A percentile compares a stretch with the other conserved stretches of the same genome.
phyloP scores from a whole-genome alignment of 1,140 invertebrate species.

The Pentalonia nigronervosa region DNA sequence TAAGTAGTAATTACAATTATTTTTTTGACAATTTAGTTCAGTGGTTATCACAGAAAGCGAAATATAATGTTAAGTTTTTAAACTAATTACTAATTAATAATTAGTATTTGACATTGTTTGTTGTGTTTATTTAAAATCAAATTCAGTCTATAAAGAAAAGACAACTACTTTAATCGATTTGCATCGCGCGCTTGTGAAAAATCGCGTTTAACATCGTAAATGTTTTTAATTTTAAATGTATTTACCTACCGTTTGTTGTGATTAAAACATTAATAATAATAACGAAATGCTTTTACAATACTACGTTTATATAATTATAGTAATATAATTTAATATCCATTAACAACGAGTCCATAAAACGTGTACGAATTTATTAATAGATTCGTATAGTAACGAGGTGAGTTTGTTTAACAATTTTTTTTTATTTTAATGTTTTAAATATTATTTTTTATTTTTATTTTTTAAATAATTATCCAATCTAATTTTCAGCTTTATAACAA shows the following conservation, averaged over 20 bases:
- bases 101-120: conserved; percentile 17
- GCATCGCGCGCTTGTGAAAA: background rate
- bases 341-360: conserved; percentile 8
- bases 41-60: conserved; percentile 16
- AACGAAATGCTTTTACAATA: conserved; percentile 8
- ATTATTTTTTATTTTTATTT: background rate
- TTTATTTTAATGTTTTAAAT: background rate
- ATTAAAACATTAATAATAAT: conserved; percentile 26
- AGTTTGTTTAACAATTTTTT: conserved; percentile 33
- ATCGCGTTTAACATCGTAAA: background rate
- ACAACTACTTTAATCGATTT: background rate
- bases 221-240: background rate
- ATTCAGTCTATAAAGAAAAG: background rate
- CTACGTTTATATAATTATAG: background rate
- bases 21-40: background rate
- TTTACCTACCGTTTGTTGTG: conserved; percentile 38
- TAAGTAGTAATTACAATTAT: background rate
- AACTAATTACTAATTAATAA: background rate
- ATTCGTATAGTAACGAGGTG: conserved; percentile 24
- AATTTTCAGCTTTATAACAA: conserved; percentile 45
- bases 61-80: background rate
- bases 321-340: conserved; percentile 11
- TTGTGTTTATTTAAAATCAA: background rate
- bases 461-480: background rate
- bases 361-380: conserved; percentile 31